A percentile compares a stretch with the other conserved stretches of the same genome.
Conservation (phyloP, 35 echinoderm and acorn worm genomes). For the Ophiothrix spiculata region DNA sequence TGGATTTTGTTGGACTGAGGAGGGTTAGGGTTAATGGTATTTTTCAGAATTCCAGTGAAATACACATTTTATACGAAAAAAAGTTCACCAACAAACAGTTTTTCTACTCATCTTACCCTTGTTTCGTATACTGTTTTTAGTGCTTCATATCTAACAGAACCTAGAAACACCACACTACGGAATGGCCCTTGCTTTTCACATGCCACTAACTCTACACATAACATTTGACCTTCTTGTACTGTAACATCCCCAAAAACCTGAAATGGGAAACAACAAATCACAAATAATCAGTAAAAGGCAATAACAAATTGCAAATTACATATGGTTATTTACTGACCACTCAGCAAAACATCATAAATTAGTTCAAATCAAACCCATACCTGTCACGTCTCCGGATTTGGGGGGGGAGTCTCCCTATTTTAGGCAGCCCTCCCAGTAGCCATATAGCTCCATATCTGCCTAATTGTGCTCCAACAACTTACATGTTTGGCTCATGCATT, state of each 20-base stretch:
- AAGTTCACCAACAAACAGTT: not conserved
- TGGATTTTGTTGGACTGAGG: no score
- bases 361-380: not conserved
- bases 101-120: constrained; percentile 53
- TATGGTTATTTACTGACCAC: no score
- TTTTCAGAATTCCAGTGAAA: no score
- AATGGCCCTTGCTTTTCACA: constrained; percentile 90
- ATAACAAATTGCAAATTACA: not conserved
- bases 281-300: not conserved
- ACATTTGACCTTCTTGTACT: constrained; percentile 88
- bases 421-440: no score
- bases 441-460: no score
- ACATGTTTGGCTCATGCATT: no score
- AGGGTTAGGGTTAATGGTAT: no score
- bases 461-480: no score
- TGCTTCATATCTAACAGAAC: constrained; percentile 85
- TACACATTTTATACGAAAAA: no score
- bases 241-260: constrained; percentile 94
- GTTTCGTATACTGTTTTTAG: constrained; percentile 92
- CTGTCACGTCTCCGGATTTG: not conserved
- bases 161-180: constrained; percentile 88
- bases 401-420: no score
- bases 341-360: not conserved
- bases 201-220: constrained; percentile 94
- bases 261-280: no score